Evolutionary conservation across 2,888 invertebrate genomes (phyloP).

Genomic region (Drosophila kuntzei): DNA sequence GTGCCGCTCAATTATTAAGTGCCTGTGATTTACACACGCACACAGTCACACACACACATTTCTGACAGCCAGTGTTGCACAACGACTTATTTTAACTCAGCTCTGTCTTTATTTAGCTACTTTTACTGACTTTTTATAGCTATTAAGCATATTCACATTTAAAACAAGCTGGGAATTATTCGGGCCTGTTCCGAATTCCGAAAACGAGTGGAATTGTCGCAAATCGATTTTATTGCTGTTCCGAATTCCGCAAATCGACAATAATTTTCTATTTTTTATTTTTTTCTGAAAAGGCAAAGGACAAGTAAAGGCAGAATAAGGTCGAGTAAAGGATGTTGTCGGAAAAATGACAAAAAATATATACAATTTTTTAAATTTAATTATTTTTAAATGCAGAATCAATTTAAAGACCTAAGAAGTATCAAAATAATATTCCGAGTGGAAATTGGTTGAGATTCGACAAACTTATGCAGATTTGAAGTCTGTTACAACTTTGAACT

Average conservation of each 20-base stretch:
- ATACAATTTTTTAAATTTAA: too few species aligned
- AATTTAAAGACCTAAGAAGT: not conserved
- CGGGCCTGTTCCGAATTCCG: too few species aligned
- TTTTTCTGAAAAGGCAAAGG: too few species aligned
- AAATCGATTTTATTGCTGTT: too few species aligned
- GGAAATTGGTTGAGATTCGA: not conserved
- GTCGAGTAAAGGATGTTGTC: too few species aligned
- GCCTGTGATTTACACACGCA: conserved; percentile 61
- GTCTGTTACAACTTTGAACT: too few species aligned
- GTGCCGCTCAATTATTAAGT: conserved; percentile 79
- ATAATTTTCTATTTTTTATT: too few species aligned
- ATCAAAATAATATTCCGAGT: not conserved
- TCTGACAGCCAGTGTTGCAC: not conserved
- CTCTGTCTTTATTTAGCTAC: not conserved
- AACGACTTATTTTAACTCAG: not conserved
- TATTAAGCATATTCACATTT: not conserved
- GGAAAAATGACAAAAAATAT: too few species aligned
- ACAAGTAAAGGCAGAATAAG: too few species aligned
- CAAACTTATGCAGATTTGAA: not conserved
- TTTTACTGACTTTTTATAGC: not conserved
- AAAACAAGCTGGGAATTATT: too few species aligned
- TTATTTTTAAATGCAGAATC: not conserved
- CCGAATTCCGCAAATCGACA: too few species aligned
- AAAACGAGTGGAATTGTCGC: too few species aligned
- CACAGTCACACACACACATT: not conserved